Evolutionary conservation across 2,888 invertebrate species (phyloP), one percentile per base, ranked within the genome.

Genomic region (Frankliniella intonsa): DNA sequence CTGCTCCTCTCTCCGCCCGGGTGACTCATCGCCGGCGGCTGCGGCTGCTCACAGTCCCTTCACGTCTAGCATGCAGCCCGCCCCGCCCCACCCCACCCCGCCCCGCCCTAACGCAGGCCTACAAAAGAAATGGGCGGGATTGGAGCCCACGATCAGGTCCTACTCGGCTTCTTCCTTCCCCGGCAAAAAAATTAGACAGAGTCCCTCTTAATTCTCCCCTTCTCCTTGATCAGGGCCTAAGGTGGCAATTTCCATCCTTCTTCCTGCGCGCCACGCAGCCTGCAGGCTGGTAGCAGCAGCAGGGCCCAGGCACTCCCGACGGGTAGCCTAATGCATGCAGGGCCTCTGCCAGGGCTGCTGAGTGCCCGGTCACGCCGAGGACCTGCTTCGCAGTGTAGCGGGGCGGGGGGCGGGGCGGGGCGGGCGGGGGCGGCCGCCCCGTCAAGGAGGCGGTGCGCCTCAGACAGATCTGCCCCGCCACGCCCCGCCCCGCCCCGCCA

Each of bases 21-120:
- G 81, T 55, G 82, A 82, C 82, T 83, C 82, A 62, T 82, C 82
- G 83, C 83, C 83, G 80, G 80, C 81, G 81, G 38, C 8, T 81
- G 80, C 81, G 62, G 85, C 84, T 84, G 84, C 84, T 83, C 84
- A 84, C 84, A 83, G 84, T 84, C 84, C 84, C 69, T 81, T 69
- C 80, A 50, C 51, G 25, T 80, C 65, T 69, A 55, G 55, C 55
- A 17, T 55, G 55, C 55, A 12, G 55, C 14, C 55, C 55, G 55
- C 55, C n/a, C n/a, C 9, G 55, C 14, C 55, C 38, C 55, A 8
- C 55, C 17, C 62, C 19, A 14, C 10, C 12, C 55, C 62, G 62
- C 38, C 5, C 38, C 38, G 38, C 38, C 38, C 2, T 5, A 38
- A 5, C 38, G 5, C 2, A 17, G 62, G 19, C 62, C 12, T 17